Base-by-base conservation (phyloP, 1,140 invertebrate genomes). In the Neelides sp. region DNA sequence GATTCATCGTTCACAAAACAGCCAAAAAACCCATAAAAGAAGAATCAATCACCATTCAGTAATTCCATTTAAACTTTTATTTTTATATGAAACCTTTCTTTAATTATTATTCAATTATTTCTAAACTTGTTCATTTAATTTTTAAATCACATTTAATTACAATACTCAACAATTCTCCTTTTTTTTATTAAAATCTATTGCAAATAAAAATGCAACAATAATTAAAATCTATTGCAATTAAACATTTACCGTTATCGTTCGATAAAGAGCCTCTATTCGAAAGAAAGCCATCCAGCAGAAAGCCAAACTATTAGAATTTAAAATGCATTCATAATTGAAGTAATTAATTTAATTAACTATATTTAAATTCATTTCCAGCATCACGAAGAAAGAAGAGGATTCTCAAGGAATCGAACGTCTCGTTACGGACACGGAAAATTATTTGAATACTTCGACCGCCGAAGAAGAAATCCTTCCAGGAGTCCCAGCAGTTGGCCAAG, bases 1-100 rank as follows among this genome's bases (percentile, higher is more conserved):
- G 76, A 62, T 64, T 73, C 62, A 20, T 58, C 17, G 72, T 75
- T 57, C 80, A 80, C 64, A 64, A 69, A 3, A 64, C 67, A 17
- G 57, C 71, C 1, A 71, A 73, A 52, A 72, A 71, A 20, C 58
- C 66, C 4, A 61, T 62, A 58, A 73, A 68, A 50, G 56, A 58
- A 28, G 27, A 54, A 39, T 52, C 54, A 28, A 51, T 36, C 24
- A 58, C 41, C 40, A 13, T 58, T 12, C 35, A 47, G 56, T 58
- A 39, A 51, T 46, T 41, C 17, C 30, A 35, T 8, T 35, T 1
- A 19, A 26, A n/a, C 15, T 22, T 20, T 34, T 4, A 17, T 3
- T 19, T 4, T 12, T 15, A 37, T 22, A 42, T 3, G 4, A 17
- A 15, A 4, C 1, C 24, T 30, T 15, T 22, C 3, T 8, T 3